Evolutionary conservation across 2,888 invertebrate species (phyloP).

Genomic region (Micoletzkya japonica): DNA sequence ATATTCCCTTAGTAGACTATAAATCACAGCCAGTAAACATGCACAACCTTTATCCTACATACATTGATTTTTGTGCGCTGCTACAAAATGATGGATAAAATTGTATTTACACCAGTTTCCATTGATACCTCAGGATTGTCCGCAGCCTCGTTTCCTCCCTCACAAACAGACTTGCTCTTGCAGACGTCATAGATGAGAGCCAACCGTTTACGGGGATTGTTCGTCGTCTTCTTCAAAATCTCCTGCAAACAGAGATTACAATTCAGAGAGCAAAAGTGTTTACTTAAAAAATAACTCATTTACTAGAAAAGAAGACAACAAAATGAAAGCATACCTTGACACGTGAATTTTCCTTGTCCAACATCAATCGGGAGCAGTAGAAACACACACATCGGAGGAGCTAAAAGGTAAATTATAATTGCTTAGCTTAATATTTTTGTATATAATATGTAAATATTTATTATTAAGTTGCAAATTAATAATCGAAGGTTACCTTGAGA

Average conservation of each 20-base stretch:
- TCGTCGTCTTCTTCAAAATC: slow-evolving; percentile 25
- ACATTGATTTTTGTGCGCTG: no score
- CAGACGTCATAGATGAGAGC: slow-evolving; percentile 95
- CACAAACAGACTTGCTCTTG: slow-evolving; percentile 96
- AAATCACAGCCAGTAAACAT: no score
- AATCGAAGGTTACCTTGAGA: slow-evolving; percentile 77
- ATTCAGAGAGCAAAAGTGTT: neutral
- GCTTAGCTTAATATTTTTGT: neutral
- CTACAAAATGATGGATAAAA: neutral
- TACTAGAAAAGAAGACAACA: slow-evolving; percentile 4
- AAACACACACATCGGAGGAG: slow-evolving; percentile 97
- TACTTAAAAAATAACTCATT: neutral
- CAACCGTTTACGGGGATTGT: slow-evolving; percentile 86
- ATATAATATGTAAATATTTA: neutral
- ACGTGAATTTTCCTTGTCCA: slow-evolving; percentile 89
- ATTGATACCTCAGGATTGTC: slow-evolving; percentile 27
- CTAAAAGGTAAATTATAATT: slow-evolving; percentile 36
- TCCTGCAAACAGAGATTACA: slow-evolving; percentile 4
- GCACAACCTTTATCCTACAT: no score
- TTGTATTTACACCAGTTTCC: neutral
- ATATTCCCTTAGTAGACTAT: no score
- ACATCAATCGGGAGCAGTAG: slow-evolving; percentile 94
- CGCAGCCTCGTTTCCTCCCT: slow-evolving; percentile 85
- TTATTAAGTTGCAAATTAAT: neutral
- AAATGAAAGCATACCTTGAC: slow-evolving; percentile 60